Evolutionary conservation across 2,888 invertebrate genomes (phyloP).

Genomic region (Cheilosia urbana): DNA sequence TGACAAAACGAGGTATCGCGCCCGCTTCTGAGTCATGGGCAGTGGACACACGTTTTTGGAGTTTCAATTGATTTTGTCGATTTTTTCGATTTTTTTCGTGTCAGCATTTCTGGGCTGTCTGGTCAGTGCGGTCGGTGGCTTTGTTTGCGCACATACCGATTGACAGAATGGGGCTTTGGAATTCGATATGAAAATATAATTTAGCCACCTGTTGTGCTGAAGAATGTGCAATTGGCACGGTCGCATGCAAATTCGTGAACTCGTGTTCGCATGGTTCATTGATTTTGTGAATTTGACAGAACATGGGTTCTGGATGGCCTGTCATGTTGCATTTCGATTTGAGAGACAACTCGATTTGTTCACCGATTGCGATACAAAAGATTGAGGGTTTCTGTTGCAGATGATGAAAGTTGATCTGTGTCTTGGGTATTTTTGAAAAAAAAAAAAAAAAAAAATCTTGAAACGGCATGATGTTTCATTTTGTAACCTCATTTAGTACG

Average conservation of each 20-base stretch:
- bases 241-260: conserved; percentile 64
- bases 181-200: conserved; percentile 52
- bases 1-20: conserved; percentile 59
- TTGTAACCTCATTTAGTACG: too few species aligned
- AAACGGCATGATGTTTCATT: too few species aligned
- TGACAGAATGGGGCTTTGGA: conserved; percentile 73
- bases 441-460: too few species aligned
- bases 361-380: neutral
- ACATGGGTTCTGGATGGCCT: conserved; percentile 59
- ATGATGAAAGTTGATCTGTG: neutral
- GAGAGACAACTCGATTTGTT: conserved; percentile 64
- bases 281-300: conserved; percentile 49
- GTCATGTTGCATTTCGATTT: conserved; percentile 53
- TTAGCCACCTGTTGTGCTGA: conserved; percentile 64
- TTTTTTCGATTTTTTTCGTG: neutral
- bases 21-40: conserved; percentile 39
- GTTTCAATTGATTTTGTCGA: conserved; percentile 2
- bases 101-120: conserved; percentile 28
- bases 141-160: conserved; percentile 54
- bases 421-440: too few species aligned
- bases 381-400: neutral
- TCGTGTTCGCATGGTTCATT: conserved; percentile 63
- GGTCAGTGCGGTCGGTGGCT: conserved; percentile 44
- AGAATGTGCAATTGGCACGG: conserved; percentile 58
- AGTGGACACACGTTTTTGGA: conserved; percentile 31